phyloP scores from a whole-genome alignment of 2,888 invertebrate genomes.

The Gisinianus flammeolus region DNA sequence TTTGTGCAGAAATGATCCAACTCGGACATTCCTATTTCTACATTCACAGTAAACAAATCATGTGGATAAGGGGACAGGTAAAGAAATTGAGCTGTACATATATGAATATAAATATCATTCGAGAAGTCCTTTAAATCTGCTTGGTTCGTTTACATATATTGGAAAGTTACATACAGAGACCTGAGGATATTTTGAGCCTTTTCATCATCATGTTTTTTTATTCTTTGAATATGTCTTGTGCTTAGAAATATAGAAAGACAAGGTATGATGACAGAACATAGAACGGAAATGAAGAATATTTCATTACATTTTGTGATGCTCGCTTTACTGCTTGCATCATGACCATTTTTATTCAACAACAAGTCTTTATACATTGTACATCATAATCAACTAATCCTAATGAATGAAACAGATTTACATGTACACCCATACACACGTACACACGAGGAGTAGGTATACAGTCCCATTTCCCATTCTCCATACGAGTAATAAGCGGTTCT shows the following conservation, averaged over 20 bases:
- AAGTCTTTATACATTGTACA: neutral
- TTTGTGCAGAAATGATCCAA: conserved; percentile 26
- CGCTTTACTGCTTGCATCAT: neutral
- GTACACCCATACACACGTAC: neutral
- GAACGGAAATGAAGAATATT: conserved; percentile 42
- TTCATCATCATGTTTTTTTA: neutral
- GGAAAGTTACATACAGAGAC: neutral
- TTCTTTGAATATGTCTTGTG: neutral
- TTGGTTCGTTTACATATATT: neutral
- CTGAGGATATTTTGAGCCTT: neutral
- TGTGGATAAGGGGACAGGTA: no score
- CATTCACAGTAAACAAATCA: neutral
- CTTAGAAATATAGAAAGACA: neutral
- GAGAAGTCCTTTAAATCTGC: neutral
- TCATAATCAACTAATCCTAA: neutral
- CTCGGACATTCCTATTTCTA: conserved; percentile 18
- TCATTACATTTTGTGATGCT: conserved; percentile 37
- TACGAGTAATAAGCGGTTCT: neutral
- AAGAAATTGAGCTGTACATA: no score
- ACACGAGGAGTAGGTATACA: neutral
- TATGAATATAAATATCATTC: neutral
- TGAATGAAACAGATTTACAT: neutral
- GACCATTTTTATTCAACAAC: conserved; percentile 3
- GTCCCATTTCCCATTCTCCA: no score
- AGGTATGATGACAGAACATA: conserved; percentile 7